Percentiles rank a stretch among this genome's conserved stretches.
These are phyloP conservation scores for Adelosebastes latens DNA, from an alignment of 2,797 vertebrate species.

Conservation along the genomic window DNA sequence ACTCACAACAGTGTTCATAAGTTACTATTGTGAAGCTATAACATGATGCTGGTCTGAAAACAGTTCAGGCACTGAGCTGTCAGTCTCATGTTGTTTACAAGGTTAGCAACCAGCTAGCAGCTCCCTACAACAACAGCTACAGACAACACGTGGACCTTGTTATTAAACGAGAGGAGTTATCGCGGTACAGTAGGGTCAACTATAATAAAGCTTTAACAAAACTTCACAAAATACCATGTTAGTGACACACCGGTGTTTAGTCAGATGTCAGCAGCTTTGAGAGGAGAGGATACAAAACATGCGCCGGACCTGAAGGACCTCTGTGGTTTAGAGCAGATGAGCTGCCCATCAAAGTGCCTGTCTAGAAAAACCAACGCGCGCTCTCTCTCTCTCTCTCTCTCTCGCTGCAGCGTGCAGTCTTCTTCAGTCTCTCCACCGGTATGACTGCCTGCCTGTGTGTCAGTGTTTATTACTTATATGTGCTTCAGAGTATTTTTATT, in stretches of 20 bases:
- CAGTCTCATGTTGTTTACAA: not conserved
- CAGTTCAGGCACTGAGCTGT: not conserved
- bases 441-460: not conserved
- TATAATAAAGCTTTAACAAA: not conserved
- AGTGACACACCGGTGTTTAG: slow-evolving; percentile 21
- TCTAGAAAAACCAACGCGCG: slow-evolving; percentile 3
- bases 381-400: not conserved
- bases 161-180: not conserved
- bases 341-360: slow-evolving; percentile 78
- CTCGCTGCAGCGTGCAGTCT: not conserved
- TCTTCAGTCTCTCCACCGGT: not conserved
- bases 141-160: not conserved
- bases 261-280: not conserved
- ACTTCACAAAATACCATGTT: slow-evolving; percentile 53
- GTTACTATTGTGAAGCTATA: not conserved
- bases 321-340: not conserved
- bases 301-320: slow-evolving; percentile 75
- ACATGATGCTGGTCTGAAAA: not conserved
- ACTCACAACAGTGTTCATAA: not conserved
- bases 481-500: not conserved
- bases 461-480: not conserved
- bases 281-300: slow-evolving; percentile 48
- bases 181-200: not conserved
- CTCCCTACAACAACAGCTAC: not conserved
- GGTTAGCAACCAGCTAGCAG: slow-evolving; percentile 52